phyloP scores from a whole-genome alignment of 2,797 vertebrate species.

The Squalus acanthias region DNA sequence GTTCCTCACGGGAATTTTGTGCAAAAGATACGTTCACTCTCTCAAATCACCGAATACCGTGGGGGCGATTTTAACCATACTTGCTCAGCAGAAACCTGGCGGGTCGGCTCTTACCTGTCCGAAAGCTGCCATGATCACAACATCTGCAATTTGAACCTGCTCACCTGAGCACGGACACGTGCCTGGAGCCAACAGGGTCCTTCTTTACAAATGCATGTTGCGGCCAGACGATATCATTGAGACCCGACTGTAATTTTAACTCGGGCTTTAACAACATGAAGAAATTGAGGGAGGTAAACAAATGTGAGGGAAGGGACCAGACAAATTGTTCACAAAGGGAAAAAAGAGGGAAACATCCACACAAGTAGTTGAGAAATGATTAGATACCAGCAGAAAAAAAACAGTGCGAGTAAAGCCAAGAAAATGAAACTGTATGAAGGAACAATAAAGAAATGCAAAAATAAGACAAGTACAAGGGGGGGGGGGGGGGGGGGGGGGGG shows the following conservation, averaged over 20 bases:
- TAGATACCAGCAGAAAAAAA: not conserved
- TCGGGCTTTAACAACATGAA: not conserved
- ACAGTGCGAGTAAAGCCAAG: not conserved
- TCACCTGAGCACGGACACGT: too few relatives aligned
- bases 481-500: not conserved
- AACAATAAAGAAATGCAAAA: not conserved
- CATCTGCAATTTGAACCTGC: too few relatives aligned
- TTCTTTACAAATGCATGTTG: too few relatives aligned
- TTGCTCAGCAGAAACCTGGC: too few relatives aligned
- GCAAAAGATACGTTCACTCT: not conserved
- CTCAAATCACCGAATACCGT: not conserved
- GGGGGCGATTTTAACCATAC: too few relatives aligned
- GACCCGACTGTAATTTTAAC: too few relatives aligned
- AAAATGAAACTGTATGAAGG: not conserved
- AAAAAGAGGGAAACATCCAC: not conserved
- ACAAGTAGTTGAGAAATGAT: not conserved
- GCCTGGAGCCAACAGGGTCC: too few relatives aligned
- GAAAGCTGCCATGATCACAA: too few relatives aligned
- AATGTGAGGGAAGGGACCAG: not conserved
- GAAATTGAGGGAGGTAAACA: not conserved
- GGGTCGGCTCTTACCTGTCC: too few relatives aligned
- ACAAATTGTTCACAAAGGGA: not conserved
- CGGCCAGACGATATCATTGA: too few relatives aligned
- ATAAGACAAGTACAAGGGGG: not conserved
- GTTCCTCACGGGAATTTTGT: not conserved